Conservation (phyloP, 1,140 invertebrate genomes). For the Eumeta japonica region DNA sequence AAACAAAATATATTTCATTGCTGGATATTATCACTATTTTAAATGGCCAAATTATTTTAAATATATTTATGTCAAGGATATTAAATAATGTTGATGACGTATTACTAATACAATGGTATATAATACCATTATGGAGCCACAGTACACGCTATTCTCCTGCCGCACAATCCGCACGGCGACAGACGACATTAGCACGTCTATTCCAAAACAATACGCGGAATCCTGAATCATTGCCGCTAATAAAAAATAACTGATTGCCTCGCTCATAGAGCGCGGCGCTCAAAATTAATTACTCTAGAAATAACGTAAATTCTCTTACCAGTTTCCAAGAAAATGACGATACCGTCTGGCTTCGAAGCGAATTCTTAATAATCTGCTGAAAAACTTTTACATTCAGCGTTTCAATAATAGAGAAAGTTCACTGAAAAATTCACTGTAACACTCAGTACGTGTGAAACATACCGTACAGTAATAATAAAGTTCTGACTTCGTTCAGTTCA, state of each 20-base stretch:
- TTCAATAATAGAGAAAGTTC: conserved; percentile 14
- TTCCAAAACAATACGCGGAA: conserved; percentile 23
- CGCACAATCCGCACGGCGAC: neutral
- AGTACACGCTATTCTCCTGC: too few species aligned
- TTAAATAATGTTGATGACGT: conserved; percentile 1
- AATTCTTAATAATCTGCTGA: conserved; percentile 20
- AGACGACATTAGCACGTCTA: neutral
- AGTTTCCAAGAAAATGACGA: too few species aligned
- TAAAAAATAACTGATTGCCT: too few species aligned
- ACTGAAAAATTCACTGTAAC: conserved; percentile 31
- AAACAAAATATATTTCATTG: too few species aligned
- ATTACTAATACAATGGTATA: too few species aligned
- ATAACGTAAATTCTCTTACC: conserved; percentile 50
- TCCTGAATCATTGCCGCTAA: conserved; percentile 43
- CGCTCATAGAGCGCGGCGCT: conserved; percentile 41
- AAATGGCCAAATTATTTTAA: conserved; percentile 1
- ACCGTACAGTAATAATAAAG: too few species aligned
- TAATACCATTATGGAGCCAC: too few species aligned
- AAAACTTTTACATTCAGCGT: conserved; percentile 14
- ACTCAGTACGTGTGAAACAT: too few species aligned
- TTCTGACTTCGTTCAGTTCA: conserved; percentile 22
- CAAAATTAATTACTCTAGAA: conserved; percentile 54
- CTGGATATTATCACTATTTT: neutral
- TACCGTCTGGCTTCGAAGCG: too few species aligned
- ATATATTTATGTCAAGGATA: neutral